A percentile compares a stretch with the other conserved stretches of the same genome.
These are phyloP conservation scores for Aurelia sp. DNA, from an alignment of 30 jellyfish, hydroid and myxozoan genomes.

Conservation along the genomic window DNA sequence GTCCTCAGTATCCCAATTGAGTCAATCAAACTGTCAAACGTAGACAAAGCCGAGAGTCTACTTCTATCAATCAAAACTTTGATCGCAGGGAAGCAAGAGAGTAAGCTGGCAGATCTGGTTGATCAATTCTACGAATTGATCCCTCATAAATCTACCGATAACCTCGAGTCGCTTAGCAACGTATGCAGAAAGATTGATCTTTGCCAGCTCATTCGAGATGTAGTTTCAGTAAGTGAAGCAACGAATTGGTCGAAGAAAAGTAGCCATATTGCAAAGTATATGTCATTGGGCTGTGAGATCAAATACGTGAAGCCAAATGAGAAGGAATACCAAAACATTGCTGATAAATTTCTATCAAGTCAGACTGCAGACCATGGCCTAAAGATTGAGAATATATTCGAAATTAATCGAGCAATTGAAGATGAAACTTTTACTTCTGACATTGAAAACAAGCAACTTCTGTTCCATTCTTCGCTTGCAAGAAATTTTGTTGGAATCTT, in stretches of 20 bases:
- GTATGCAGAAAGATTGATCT: conserved; percentile 72
- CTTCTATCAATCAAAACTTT: conserved; percentile 55
- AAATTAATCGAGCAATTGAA: conserved; percentile 66
- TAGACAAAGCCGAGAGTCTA: conserved; percentile 87
- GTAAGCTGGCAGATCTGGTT: conserved; percentile 20
- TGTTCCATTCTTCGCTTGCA: conserved; percentile 87
- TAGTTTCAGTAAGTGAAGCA: conserved; percentile 84
- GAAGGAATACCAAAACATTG: conserved; percentile 3
- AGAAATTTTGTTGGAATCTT: conserved; percentile 91
- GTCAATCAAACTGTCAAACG: conserved; percentile 56
- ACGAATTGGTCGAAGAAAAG: conserved; percentile 72
- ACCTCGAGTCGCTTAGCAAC: conserved; percentile 5
- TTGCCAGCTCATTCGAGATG: conserved; percentile 89
- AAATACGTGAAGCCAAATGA: conserved; percentile 6
- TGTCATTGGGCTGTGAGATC: conserved; percentile 76
- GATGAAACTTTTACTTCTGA: conserved; percentile 29
- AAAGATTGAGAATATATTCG: conserved; percentile 50
- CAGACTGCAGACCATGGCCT: conserved; percentile 38
- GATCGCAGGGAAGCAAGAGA: conserved; percentile 4
- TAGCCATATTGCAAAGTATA: conserved; percentile 66
- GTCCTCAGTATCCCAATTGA: conserved; percentile 64
- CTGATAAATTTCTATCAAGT: conserved; percentile 26
- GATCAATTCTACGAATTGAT: conserved; percentile 52
- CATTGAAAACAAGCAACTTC: conserved; percentile 48
- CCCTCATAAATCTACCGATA: conserved; percentile 54